Evolutionary conservation across 2,113 vertebrate genomes (phyloP), one percentile per base, ranked within the genome.

Genomic region (Onychostoma macrolepis): DNA sequence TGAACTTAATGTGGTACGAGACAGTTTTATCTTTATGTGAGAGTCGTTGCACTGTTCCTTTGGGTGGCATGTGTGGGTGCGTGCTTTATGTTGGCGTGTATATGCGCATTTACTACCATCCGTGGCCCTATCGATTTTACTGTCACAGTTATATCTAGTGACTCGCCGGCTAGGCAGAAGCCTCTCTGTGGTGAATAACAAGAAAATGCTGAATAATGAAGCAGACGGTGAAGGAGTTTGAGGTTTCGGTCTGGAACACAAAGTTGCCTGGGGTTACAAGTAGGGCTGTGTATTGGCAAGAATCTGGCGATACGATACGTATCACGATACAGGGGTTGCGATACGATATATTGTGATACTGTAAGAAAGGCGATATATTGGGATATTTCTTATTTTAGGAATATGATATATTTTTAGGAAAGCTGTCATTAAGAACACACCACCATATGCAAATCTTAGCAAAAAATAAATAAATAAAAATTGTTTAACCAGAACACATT

Each of bases 151-250:
- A 77, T 72, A 89, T 86, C 80, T 78, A 38, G 56, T 69, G 69
- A 65, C 75, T 86, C n/a, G 53, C 38, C 11, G 21, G 38, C 79
- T 83, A 43, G 79, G 72, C 56, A 28, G 69, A 87, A 76, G 79
- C 45, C 50, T 85, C 63, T 85, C 83, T 28, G 58, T 79, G 80
- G 80, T 87, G 86, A 89, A 87, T 81, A 83, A 88, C 78, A 72
- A 82, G 63, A 53, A 63, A 74, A 83, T 74, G 61, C 83, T 87
- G 86, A 84, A 89, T 87, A 89, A 89, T 86, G 58, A 85, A 87
- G 43, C 63, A 83, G 85, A 80, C 50, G 24, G 85, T 10, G 26
- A 41, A 24, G 24, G 65, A 45, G 71, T 80, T 75, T 24, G n/a
- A 79, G 79, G 78, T 65, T 87, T 48, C 15, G 9, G 76, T 21